Evolutionary conservation across 2,113 vertebrate genomes (phyloP).

Genomic region (Pseudorectes ferrugineus): DNA sequence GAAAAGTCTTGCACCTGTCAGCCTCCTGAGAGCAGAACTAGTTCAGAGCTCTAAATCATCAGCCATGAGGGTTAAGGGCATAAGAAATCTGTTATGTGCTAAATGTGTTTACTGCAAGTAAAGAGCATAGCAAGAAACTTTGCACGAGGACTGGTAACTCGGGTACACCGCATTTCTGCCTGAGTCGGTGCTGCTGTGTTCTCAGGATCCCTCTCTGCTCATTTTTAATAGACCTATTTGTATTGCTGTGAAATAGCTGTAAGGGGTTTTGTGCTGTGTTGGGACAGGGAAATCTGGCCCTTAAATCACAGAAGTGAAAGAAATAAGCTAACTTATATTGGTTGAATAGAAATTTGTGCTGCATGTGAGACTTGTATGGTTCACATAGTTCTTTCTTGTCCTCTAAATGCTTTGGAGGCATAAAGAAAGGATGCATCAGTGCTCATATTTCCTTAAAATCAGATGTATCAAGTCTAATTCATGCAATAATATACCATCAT

Average conservation of each 20-base stretch:
- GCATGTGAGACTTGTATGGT: neutral
- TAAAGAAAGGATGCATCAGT: neutral
- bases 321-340: fast-evolving
- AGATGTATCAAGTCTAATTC: neutral
- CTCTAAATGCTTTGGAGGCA: neutral
- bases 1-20: neutral
- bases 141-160: neutral
- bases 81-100: neutral
- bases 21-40: neutral
- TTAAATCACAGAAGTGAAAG: neutral
- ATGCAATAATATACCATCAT: neutral
- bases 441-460: neutral
- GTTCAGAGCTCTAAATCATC: neutral
- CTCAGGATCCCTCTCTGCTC: neutral
- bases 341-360: neutral
- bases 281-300: neutral
- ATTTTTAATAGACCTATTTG: neutral
- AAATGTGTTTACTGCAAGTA: neutral
- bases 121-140: neutral
- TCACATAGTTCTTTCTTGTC: neutral
- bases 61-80: neutral
- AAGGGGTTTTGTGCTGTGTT: neutral
- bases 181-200: neutral
- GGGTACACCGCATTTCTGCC: neutral
- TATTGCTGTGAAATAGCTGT: neutral